Conservation (phyloP, 2,113 vertebrate species). For the Thomomys bottae region DNA sequence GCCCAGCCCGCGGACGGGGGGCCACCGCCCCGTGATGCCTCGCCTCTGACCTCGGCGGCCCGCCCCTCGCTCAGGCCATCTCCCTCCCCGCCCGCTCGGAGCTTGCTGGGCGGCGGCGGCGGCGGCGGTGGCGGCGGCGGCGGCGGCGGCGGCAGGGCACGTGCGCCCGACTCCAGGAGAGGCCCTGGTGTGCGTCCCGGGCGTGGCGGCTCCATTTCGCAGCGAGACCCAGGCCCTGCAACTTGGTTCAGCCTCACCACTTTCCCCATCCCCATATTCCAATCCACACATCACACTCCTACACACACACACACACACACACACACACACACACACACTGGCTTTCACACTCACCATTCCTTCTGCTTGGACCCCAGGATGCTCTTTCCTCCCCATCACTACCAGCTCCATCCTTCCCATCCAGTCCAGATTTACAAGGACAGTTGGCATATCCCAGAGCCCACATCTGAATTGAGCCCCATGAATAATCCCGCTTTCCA, state of each 20-base stretch:
- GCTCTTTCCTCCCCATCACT: too few relatives aligned
- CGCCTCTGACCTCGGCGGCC: constrained; percentile 50
- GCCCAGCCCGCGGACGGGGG: background rate
- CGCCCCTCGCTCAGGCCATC: background rate
- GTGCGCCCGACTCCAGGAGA: background rate
- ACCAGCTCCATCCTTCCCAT: background rate
- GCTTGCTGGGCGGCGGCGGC: background rate
- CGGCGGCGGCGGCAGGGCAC: background rate
- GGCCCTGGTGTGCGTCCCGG: background rate
- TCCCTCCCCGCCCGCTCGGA: background rate
- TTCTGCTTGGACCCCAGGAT: background rate
- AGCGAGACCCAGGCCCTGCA: background rate
- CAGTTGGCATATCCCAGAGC: background rate
- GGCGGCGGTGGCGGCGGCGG: too few relatives aligned
- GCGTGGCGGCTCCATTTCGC: background rate
- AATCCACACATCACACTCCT: background rate
- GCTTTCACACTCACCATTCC: background rate
- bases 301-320: too few relatives aligned
- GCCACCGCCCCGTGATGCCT: constrained; percentile 66
- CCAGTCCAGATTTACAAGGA: background rate
- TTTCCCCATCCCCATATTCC: background rate
- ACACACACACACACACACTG: background rate
- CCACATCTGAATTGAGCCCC: background rate
- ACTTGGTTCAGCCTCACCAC: background rate
- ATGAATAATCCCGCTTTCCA: background rate